These are phyloP conservation scores for Eristalinus aeneus DNA, from an alignment of 2,888 invertebrate genomes.

Conservation along the genomic window DNA sequence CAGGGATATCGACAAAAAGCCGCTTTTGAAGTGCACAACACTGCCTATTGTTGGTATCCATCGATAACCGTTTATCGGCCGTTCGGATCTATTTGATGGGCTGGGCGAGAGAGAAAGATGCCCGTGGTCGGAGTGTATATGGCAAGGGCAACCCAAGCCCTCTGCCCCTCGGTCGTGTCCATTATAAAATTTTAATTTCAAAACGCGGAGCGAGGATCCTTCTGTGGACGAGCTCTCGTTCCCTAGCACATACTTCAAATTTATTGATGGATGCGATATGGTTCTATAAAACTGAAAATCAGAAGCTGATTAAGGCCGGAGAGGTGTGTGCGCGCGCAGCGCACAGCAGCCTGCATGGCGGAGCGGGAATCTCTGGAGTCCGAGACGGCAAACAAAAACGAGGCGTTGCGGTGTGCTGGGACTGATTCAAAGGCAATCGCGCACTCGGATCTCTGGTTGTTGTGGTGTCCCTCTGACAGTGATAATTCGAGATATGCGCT, in stretches of 20 bases:
- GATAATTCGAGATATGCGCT: slow-evolving; percentile 66
- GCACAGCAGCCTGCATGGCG: background rate
- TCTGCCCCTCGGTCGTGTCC: background rate
- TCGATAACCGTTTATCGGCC: slow-evolving; percentile 66
- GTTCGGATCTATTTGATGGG: slow-evolving; percentile 67
- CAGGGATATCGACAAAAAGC: slow-evolving; percentile 41
- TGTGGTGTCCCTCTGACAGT: slow-evolving; percentile 48
- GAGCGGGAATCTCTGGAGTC: slow-evolving; percentile 29
- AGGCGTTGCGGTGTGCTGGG: slow-evolving; percentile 54
- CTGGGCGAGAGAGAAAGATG: slow-evolving; percentile 37
- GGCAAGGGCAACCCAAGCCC: slow-evolving; percentile 29
- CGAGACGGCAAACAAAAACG: slow-evolving; percentile 30
- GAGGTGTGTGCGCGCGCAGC: slow-evolving; percentile 35
- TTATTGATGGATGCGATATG: slow-evolving; percentile 71
- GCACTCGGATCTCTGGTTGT: slow-evolving; percentile 27
- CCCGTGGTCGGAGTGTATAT: slow-evolving; percentile 23
- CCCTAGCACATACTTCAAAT: slow-evolving; percentile 65
- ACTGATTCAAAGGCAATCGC: slow-evolving; percentile 62
- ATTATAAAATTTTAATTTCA: slow-evolving; percentile 66
- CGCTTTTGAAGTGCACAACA: slow-evolving; percentile 68
- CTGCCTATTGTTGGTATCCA: slow-evolving; percentile 70
- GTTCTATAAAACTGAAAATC: slow-evolving; percentile 68
- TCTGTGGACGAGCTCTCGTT: background rate
- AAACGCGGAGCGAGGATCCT: slow-evolving; percentile 27
- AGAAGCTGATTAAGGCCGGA: slow-evolving; percentile 64